Percentiles rank a stretch among this genome's conserved stretches.
These are phyloP conservation scores for Sander vitreus DNA, from an alignment of 2,113 vertebrate species.

Conservation along the genomic window DNA sequence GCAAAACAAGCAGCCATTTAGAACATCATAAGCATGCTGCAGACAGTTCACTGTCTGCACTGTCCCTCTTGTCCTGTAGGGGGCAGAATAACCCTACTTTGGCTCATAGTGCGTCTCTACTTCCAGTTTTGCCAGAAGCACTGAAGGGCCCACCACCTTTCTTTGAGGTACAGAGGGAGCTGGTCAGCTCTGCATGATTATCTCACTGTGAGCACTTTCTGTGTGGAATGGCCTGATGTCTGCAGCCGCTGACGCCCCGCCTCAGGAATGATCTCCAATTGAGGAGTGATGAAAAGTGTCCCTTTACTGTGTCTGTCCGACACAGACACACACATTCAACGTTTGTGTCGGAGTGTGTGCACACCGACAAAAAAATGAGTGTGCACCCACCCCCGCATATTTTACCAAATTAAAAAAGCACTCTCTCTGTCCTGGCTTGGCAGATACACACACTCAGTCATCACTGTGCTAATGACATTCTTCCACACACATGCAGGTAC, in stretches of 20 bases:
- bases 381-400: constrained; percentile 33
- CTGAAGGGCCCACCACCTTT: background rate
- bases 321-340: constrained; percentile 38
- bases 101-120: fast-evolving
- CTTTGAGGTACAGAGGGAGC: constrained; percentile 1
- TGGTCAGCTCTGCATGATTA: background rate
- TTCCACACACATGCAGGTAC: constrained; percentile 51
- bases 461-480: constrained; percentile 74
- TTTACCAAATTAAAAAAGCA: constrained; percentile 47
- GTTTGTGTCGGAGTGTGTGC: constrained; percentile 21
- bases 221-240: constrained; percentile 43
- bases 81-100: constrained; percentile 42
- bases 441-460: constrained; percentile 65
- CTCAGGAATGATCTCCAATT: constrained; percentile 65
- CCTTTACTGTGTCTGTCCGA: background rate
- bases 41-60: background rate
- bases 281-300: constrained; percentile 74
- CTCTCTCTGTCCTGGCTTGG: constrained; percentile 5
- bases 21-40: background rate
- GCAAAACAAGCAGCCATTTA: too few species aligned
- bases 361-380: background rate
- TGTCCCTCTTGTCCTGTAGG: constrained; percentile 35
- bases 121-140: background rate
- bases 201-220: constrained; percentile 12
- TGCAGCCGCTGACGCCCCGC: constrained; percentile 39